Conservation (phyloP, 2,113 vertebrate genomes). For the Addax nasomaculatus region DNA sequence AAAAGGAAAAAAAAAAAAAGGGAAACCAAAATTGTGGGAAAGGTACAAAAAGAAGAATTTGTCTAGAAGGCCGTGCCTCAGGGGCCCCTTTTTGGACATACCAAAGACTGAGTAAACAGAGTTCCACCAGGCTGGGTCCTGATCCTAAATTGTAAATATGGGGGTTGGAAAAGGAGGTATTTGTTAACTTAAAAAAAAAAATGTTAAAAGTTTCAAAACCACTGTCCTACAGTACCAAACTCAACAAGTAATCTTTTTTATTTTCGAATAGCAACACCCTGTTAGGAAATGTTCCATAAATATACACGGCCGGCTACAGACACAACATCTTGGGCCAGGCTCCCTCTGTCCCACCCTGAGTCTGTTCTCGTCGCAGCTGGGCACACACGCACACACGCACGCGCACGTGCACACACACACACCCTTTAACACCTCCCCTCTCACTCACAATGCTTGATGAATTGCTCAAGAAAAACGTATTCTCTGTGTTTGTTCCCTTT, state of each 20-base stretch:
- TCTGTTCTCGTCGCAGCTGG: neutral
- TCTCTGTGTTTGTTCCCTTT: neutral
- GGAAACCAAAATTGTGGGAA: neutral
- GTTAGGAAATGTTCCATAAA: slow-evolving; percentile 8
- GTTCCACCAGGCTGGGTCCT: neutral
- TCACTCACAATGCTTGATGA: neutral
- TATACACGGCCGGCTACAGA: neutral
- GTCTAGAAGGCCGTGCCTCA: neutral
- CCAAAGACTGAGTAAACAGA: neutral
- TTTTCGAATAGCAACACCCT: neutral
- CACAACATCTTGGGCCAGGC: neutral
- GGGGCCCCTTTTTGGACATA: neutral
- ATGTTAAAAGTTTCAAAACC: neutral
- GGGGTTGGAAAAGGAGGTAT: neutral
- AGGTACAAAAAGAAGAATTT: neutral
- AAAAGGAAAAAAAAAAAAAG: neutral
- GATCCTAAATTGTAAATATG: neutral
- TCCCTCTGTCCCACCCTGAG: neutral
- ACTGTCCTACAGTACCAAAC: neutral
- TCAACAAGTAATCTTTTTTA: neutral
- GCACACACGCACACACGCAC: neutral
- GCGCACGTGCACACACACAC: neutral
- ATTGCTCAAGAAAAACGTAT: neutral
- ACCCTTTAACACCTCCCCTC: neutral
- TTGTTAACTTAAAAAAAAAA: neutral